These are phyloP conservation scores for Bubo scandiacus DNA, from an alignment of 2,113 vertebrate species.

Conservation along the genomic window DNA sequence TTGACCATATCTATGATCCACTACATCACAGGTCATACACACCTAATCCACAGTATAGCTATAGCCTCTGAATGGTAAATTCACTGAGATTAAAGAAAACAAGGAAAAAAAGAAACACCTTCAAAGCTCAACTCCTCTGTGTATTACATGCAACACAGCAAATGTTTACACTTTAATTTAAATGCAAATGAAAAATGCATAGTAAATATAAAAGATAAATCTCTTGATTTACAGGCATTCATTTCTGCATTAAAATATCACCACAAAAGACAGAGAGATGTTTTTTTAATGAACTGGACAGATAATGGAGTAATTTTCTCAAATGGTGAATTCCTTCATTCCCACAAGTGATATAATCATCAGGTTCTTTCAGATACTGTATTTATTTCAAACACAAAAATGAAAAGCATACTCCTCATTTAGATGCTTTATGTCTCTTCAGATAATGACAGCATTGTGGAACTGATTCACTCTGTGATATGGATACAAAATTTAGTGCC, in stretches of 20 bases:
- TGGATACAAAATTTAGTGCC: neutral
- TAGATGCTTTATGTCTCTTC: neutral
- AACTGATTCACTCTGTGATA: neutral
- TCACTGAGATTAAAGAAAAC: neutral
- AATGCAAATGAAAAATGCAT: neutral
- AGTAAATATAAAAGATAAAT: neutral
- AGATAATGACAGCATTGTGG: neutral
- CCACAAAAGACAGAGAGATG: neutral
- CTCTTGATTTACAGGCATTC: neutral
- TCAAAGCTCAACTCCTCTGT: neutral
- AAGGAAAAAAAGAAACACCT: neutral
- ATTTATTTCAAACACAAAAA: neutral
- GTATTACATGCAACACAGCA: neutral
- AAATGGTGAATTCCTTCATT: neutral
- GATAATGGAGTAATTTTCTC: neutral
- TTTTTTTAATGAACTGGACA: neutral
- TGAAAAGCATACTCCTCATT: neutral
- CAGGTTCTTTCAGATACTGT: neutral
- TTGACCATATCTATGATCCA: neutral
- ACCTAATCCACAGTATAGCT: neutral
- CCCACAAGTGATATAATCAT: neutral
- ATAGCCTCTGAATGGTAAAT: neutral
- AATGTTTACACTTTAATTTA: neutral
- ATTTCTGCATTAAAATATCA: neutral
- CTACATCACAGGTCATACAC: neutral